phyloP scores from a whole-genome alignment of 64 coral and sea anemone genomes.

The Catalaphyllia jardinei region DNA sequence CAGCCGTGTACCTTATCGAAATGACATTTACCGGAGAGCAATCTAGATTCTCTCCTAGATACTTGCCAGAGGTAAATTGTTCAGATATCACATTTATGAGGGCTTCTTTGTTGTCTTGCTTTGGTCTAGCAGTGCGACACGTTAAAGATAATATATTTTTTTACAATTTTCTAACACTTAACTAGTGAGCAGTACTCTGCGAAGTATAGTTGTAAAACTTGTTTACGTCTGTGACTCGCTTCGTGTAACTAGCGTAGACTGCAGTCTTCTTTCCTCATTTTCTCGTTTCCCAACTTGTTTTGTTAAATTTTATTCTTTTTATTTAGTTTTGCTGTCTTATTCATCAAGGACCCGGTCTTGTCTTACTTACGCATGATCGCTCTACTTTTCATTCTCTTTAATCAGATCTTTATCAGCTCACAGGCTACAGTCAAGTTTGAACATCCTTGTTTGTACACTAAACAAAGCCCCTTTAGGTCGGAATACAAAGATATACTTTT shows the following conservation, averaged over 20 bases:
- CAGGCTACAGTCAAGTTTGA: background rate
- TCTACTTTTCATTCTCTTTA: background rate
- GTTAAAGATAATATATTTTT: too few relatives aligned
- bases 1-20: slow-evolving; percentile 42
- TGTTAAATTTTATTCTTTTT: background rate
- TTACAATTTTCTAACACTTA: too few relatives aligned
- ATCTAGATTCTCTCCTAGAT: background rate
- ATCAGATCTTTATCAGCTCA: background rate
- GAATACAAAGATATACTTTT: background rate
- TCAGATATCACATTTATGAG: too few relatives aligned
- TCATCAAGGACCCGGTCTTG: background rate
- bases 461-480: background rate
- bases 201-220: too few relatives aligned
- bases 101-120: too few relatives aligned
- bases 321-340: background rate
- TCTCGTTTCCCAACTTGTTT: too few relatives aligned
- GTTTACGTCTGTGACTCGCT: too few relatives aligned
- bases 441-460: background rate
- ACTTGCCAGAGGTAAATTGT: slow-evolving; percentile 17
- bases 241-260: too few relatives aligned
- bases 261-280: background rate
- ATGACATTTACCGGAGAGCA: background rate
- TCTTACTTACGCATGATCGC: background rate
- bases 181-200: too few relatives aligned
- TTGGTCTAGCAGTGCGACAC: too few relatives aligned